Evolutionary conservation across 2,797 vertebrate genomes (phyloP).

Genomic region (Esox lucius): DNA sequence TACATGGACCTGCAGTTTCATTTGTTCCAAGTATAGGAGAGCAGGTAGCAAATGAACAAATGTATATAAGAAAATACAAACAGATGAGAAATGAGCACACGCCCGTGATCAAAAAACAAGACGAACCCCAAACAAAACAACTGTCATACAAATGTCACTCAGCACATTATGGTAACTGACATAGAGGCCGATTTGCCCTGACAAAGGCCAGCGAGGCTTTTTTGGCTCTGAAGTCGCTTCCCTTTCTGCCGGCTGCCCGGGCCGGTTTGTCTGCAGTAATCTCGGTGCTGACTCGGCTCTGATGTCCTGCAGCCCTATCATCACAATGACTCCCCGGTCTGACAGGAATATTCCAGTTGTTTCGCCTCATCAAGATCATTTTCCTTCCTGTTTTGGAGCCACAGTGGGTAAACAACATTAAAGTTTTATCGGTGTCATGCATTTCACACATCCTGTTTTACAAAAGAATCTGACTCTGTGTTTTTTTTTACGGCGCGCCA

Average conservation of each 20-base stretch:
- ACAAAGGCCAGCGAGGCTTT: too few relatives aligned
- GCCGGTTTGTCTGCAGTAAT: conserved; percentile 42
- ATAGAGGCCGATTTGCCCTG: too few relatives aligned
- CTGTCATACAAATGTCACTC: too few relatives aligned
- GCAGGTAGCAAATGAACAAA: too few relatives aligned
- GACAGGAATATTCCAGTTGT: conserved; percentile 50
- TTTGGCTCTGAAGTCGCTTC: background rate
- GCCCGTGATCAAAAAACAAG: too few relatives aligned
- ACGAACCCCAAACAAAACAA: too few relatives aligned
- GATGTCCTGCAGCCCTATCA: conserved; percentile 38
- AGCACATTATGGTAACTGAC: too few relatives aligned
- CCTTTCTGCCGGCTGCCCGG: conserved; percentile 23
- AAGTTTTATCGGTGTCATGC: conserved; percentile 29
- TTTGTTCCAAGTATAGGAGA: too few relatives aligned
- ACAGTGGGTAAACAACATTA: conserved; percentile 49
- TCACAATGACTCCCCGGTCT: conserved; percentile 44
- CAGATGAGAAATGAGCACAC: too few relatives aligned
- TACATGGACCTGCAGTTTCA: too few relatives aligned
- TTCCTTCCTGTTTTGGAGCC: conserved; percentile 59
- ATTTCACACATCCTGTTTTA: conserved; percentile 23
- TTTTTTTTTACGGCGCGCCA: background rate
- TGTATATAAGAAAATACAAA: too few relatives aligned
- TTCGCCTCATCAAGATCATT: conserved; percentile 42
- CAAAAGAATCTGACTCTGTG: background rate
- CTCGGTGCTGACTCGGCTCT: conserved; percentile 50